A percentile compares a stretch with the other conserved stretches of the same genome.
These are phyloP conservation scores for Hydropotes inermis DNA, from an alignment of 2,113 vertebrate genomes.

Conservation along the genomic window DNA sequence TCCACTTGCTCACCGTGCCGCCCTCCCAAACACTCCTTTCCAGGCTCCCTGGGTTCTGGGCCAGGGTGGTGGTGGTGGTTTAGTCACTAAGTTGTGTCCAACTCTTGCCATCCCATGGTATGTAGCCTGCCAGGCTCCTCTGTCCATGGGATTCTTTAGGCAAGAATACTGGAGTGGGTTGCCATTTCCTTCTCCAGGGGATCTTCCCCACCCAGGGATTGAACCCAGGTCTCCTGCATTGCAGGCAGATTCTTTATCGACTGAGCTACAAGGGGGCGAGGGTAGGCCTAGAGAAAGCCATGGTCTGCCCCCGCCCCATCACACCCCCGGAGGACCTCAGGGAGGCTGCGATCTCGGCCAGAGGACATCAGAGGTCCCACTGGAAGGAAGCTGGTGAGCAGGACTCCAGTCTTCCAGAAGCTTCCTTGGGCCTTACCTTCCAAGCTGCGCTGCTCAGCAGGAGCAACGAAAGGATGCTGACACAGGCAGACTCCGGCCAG, in stretches of 20 bases:
- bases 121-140: neutral
- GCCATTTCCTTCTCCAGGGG: neutral
- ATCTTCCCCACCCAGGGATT: neutral
- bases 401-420: neutral
- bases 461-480: fast-evolving
- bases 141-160: neutral
- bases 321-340: fast-evolving
- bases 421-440: fast-evolving
- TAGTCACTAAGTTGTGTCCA: fast-evolving
- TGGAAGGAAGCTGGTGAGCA: neutral
- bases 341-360: fast-evolving
- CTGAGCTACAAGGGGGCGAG: neutral
- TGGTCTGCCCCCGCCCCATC: fast-evolving
- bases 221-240: neutral
- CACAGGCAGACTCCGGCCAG: fast-evolving
- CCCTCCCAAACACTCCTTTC: neutral
- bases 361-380: fast-evolving
- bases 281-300: neutral
- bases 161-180: neutral
- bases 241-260: neutral
- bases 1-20: fast-evolving
- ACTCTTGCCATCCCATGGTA: neutral
- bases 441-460: fast-evolving
- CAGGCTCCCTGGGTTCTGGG: neutral
- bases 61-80: neutral